Conservation (phyloP, 2,797 vertebrate species). For the Parauchenoglanis punctatus region DNA sequence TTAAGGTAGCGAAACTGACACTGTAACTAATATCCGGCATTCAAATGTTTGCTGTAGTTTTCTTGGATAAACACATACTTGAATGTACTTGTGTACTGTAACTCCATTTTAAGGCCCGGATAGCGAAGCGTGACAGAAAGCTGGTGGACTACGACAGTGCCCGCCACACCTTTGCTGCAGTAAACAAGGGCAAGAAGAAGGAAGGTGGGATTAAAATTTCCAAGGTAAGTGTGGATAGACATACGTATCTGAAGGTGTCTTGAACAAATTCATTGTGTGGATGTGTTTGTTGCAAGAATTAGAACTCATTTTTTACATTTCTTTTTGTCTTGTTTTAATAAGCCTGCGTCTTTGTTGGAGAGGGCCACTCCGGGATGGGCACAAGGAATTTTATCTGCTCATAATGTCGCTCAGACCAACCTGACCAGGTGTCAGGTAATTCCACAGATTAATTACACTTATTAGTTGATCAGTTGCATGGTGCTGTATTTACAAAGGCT, state of each 20-base stretch:
- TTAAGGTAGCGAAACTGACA: constrained; percentile 79
- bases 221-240: constrained; percentile 74
- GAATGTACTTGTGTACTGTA: constrained; percentile 1
- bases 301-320: constrained; percentile 21
- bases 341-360: constrained; percentile 97
- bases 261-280: neutral
- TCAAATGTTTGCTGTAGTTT: neutral
- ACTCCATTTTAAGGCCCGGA: constrained; percentile 80
- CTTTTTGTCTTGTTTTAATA: constrained; percentile 28
- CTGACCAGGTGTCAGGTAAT: constrained; percentile 97
- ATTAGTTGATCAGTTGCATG: constrained; percentile 19
- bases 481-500: neutral
- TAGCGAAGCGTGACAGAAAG: constrained; percentile 94
- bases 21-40: neutral
- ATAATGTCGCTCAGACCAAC: constrained; percentile 98
- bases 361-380: constrained; percentile 98
- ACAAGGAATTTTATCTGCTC: constrained; percentile 98
- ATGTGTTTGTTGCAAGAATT: constrained; percentile 6
- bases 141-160: constrained; percentile 96
- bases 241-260: neutral
- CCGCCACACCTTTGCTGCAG: constrained; percentile 90
- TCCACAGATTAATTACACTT: constrained; percentile 8
- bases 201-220: constrained; percentile 86
- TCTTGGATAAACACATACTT: neutral
- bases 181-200: constrained; percentile 94